Evolutionary conservation across 2,113 vertebrate species (phyloP).

Genomic region (Emydura subglobosa): DNA sequence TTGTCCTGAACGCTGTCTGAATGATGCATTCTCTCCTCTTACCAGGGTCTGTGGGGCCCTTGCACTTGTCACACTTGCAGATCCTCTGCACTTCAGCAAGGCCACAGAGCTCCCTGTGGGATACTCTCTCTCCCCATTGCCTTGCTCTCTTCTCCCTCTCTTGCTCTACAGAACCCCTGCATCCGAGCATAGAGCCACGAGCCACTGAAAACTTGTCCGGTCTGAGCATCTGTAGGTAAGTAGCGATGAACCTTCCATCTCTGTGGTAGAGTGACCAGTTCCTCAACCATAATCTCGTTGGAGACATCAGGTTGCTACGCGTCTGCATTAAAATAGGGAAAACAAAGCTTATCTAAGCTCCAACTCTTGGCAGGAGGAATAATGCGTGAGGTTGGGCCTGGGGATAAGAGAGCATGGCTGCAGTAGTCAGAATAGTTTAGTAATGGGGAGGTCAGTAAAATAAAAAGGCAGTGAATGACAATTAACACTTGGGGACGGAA

Average conservation of each 20-base stretch:
- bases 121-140: not conserved
- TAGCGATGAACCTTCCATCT: not conserved
- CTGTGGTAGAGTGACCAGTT: slow-evolving; percentile 4
- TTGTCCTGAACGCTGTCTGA: not conserved
- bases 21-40: not conserved
- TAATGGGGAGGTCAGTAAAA: not conserved
- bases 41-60: too few species aligned
- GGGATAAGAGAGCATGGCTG: not conserved
- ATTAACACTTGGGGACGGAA: not conserved
- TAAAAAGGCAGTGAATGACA: not conserved
- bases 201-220: not conserved
- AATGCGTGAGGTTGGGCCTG: not conserved
- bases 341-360: not conserved
- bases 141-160: not conserved
- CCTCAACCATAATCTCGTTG: not conserved
- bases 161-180: too few species aligned
- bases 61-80: too few species aligned
- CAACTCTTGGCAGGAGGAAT: not conserved
- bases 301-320: not conserved
- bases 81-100: not conserved
- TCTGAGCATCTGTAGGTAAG: not conserved
- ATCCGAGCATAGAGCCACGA: not conserved
- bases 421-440: not conserved
- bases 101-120: not conserved
- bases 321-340: not conserved